Evolutionary conservation across 2,797 vertebrate species (phyloP).

Genomic region (Anniella stebbinsi): DNA sequence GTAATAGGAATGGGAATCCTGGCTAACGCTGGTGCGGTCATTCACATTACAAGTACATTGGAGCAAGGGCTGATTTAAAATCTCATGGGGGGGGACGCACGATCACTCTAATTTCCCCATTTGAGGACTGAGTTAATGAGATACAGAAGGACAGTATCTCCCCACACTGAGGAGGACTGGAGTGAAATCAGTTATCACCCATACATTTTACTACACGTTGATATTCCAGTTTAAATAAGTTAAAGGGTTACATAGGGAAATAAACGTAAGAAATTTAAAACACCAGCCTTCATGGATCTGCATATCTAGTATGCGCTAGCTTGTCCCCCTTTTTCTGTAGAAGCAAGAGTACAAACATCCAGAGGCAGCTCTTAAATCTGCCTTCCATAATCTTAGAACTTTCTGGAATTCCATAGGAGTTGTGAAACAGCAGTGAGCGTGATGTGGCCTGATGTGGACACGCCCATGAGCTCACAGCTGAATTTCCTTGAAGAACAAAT

Average conservation of each 20-base stretch:
- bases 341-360: constrained; percentile 40
- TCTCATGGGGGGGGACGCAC: neutral
- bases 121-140: neutral
- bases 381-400: constrained; percentile 66
- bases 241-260: constrained; percentile 34
- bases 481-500: constrained; percentile 78
- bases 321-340: constrained; percentile 8
- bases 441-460: constrained; percentile 66
- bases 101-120: neutral
- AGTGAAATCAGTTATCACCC: neutral
- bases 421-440: constrained; percentile 64
- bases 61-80: neutral
- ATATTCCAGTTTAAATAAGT: neutral
- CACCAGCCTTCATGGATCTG: neutral
- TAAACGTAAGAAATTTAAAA: neutral
- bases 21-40: too few relatives aligned
- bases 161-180: neutral
- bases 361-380: constrained; percentile 56
- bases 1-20: neutral
- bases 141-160: neutral
- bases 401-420: constrained; percentile 66
- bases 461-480: constrained; percentile 70
- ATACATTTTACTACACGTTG: neutral
- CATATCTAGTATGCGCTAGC: neutral
- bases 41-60: neutral